A percentile compares a stretch with the other conserved stretches of the same genome.
Conservation (phyloP, 2,888 invertebrate species). For the Rugalucina vietnamica region DNA sequence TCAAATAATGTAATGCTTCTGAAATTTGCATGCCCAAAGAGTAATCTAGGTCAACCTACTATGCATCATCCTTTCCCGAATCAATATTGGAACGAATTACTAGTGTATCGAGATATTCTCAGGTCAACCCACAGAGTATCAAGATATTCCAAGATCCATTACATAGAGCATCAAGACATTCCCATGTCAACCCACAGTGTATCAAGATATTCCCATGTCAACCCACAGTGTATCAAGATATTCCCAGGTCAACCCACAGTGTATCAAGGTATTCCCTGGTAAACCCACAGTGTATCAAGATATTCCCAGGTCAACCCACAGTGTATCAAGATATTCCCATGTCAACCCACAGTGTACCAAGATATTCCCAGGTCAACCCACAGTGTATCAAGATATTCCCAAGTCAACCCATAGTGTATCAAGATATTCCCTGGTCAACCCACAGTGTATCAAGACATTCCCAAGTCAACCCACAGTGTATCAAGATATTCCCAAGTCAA, state of each 20-base stretch:
- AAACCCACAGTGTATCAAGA: neutral
- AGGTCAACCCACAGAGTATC: neutral
- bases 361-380: neutral
- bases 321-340: neutral
- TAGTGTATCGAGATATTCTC: neutral
- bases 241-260: neutral
- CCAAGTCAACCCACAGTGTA: neutral
- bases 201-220: neutral
- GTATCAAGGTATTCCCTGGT: neutral
- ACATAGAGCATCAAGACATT: neutral
- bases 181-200: neutral
- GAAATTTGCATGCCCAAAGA: too few species aligned
- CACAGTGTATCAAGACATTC: neutral
- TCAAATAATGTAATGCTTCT: too few species aligned
- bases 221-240: neutral
- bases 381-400: neutral
- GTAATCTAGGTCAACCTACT: neutral
- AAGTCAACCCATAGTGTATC: neutral
- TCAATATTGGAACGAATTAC: too few species aligned
- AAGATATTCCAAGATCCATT: too few species aligned
- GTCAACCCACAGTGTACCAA: neutral
- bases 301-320: neutral
- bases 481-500: neutral
- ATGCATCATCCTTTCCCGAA: neutral
- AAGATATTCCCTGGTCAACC: neutral